Percentiles rank a stretch among this genome's conserved stretches.
These are phyloP conservation scores for Silurus aristotelis DNA, from an alignment of 2,797 vertebrate species.

Conservation along the genomic window DNA sequence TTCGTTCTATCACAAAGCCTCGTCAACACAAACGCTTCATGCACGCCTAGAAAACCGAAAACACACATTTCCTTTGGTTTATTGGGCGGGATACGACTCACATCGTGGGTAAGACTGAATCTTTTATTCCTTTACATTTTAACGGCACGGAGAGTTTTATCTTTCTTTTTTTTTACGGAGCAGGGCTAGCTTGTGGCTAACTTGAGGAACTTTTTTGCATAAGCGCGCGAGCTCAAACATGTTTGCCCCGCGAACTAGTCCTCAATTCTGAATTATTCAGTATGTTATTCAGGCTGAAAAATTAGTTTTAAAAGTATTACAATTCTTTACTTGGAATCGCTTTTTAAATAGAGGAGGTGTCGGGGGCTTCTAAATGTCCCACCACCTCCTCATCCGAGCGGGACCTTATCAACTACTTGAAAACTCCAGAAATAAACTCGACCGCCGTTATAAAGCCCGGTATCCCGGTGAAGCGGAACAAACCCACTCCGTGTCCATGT, in stretches of 20 bases:
- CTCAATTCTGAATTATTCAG: not conserved
- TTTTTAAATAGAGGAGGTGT: too few species aligned
- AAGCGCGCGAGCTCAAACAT: not conserved
- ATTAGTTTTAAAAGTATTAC: not conserved
- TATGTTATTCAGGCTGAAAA: not conserved
- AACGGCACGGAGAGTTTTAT: not conserved
- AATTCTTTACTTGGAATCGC: too few species aligned
- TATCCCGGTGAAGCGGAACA: too few species aligned
- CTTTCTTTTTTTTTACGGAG: too few species aligned
- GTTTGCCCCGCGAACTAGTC: slow-evolving; percentile 9
- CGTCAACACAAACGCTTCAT: slow-evolving; percentile 22
- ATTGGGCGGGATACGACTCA: not conserved
- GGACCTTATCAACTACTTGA: slow-evolving; percentile 33
- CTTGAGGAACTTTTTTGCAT: not conserved
- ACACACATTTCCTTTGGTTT: slow-evolving; percentile 6
- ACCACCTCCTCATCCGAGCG: slow-evolving; percentile 2
- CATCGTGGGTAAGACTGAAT: slow-evolving; percentile 37
- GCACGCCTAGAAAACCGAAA: not conserved
- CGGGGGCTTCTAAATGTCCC: slow-evolving; percentile 2
- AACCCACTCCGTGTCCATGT: too few species aligned
- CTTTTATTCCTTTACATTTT: not conserved
- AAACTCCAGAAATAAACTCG: slow-evolving; percentile 38
- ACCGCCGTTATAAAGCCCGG: not conserved
- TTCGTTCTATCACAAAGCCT: slow-evolving; percentile 19
- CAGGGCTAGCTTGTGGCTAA: slow-evolving; percentile 12